phyloP scores from a whole-genome alignment of 64 coral and sea anemone genomes.

The Montipora sp. region DNA sequence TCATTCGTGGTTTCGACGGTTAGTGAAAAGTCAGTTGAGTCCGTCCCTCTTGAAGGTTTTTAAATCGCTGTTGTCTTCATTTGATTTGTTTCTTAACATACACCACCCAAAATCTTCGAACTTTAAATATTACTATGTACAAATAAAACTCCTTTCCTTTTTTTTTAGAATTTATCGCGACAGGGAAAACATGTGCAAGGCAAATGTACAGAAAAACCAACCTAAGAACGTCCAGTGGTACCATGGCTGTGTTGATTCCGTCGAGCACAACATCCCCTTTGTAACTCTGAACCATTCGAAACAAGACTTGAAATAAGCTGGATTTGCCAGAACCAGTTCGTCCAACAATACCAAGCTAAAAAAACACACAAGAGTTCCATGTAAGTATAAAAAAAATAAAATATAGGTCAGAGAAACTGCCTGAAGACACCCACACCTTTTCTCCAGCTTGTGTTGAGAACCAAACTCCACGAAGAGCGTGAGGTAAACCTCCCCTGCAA shows the following conservation, averaged over 20 bases:
- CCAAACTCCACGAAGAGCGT: slow-evolving; percentile 71
- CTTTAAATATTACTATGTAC: too few species aligned
- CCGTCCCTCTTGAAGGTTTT: too few species aligned
- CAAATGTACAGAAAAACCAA: slow-evolving; percentile 12
- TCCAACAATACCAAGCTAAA: slow-evolving; percentile 95
- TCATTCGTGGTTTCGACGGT: too few species aligned
- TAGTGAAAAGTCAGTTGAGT: too few species aligned
- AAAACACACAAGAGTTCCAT: not conserved
- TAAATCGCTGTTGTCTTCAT: too few species aligned
- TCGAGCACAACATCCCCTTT: slow-evolving; percentile 78
- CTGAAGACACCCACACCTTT: slow-evolving; percentile 45
- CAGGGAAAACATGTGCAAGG: not conserved
- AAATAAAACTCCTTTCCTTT: too few species aligned
- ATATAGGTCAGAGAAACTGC: not conserved
- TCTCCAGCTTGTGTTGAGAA: slow-evolving; percentile 85
- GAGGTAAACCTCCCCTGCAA: slow-evolving; percentile 80
- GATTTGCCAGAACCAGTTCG: slow-evolving; percentile 99
- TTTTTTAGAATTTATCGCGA: too few species aligned
- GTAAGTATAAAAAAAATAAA: too few species aligned
- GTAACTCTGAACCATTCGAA: slow-evolving; percentile 75
- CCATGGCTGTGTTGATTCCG: slow-evolving; percentile 65
- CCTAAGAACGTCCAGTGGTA: slow-evolving; percentile 84
- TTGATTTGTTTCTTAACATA: too few species aligned
- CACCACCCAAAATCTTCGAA: too few species aligned
- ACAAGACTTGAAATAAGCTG: slow-evolving; percentile 90